Evolutionary conservation across 2,888 invertebrate genomes (phyloP).

Genomic region (Caenorhabditis sulstoni): DNA sequence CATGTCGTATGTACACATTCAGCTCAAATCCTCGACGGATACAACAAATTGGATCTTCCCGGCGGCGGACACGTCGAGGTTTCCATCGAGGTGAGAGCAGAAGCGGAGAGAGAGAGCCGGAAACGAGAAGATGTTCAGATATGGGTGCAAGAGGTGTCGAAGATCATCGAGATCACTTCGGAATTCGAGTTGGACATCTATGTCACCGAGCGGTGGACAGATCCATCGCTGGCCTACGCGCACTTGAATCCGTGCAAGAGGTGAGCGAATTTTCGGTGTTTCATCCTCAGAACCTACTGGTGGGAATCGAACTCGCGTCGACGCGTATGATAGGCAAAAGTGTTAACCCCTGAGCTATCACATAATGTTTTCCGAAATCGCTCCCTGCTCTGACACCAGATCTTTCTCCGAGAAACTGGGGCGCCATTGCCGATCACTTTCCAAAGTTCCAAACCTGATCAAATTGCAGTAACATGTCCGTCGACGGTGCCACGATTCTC

Average conservation of each 20-base stretch:
- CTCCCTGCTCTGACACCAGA: too few relatives aligned
- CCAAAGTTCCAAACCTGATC: too few relatives aligned
- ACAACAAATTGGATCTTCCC: slow-evolving; percentile 77
- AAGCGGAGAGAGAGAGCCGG: not conserved
- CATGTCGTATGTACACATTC: slow-evolving; percentile 8
- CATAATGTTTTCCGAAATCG: too few relatives aligned
- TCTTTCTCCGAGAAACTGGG: too few relatives aligned
- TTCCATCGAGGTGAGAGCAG: slow-evolving; percentile 74
- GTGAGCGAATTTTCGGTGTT: too few relatives aligned
- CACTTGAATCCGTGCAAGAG: slow-evolving; percentile 80
- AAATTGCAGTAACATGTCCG: slow-evolving; percentile 77
- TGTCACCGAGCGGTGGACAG: slow-evolving; percentile 80
- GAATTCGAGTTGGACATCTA: slow-evolving; percentile 81
- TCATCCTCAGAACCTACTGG: too few relatives aligned
- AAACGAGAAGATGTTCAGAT: slow-evolving; percentile 66
- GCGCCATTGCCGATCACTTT: too few relatives aligned
- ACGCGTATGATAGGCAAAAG: too few relatives aligned
- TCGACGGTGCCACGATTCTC: slow-evolving; percentile 78
- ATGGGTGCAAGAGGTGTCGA: slow-evolving; percentile 81
- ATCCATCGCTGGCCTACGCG: slow-evolving; percentile 76
- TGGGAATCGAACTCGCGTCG: too few relatives aligned
- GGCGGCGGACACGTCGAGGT: slow-evolving; percentile 77
- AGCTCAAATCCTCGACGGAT: slow-evolving; percentile 71
- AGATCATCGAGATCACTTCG: slow-evolving; percentile 80
- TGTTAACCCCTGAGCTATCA: too few relatives aligned